These are phyloP conservation scores for Chaetodon auriga DNA, from an alignment of 2,113 vertebrate genomes.

Conservation along the genomic window DNA sequence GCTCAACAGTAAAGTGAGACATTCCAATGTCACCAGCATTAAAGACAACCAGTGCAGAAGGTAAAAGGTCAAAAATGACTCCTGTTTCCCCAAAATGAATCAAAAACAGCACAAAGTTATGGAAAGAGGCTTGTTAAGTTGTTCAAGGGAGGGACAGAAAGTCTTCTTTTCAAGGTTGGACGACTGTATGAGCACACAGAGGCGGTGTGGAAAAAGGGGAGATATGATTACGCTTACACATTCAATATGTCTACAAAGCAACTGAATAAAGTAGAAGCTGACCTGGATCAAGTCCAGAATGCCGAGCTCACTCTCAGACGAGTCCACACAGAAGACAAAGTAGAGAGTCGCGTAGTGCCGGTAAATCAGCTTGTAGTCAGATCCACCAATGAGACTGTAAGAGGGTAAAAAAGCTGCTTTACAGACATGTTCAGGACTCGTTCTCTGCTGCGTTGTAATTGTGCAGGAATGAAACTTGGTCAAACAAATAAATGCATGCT, in stretches of 20 bases:
- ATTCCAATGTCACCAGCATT: background rate
- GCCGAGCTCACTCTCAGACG: slow-evolving; percentile 94
- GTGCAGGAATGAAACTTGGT: background rate
- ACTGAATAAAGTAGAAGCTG: background rate
- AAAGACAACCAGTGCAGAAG: background rate
- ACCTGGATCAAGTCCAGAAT: slow-evolving; percentile 98
- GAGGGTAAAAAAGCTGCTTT: background rate
- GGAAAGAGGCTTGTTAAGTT: background rate
- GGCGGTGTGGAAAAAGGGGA: background rate
- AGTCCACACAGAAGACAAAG: slow-evolving; percentile 96
- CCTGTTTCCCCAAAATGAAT: background rate
- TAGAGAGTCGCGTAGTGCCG: slow-evolving; percentile 93
- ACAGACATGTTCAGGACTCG: background rate
- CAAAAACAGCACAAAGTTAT: background rate
- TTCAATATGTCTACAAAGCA: slow-evolving; percentile 2
- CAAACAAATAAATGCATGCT: background rate
- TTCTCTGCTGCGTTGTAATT: background rate
- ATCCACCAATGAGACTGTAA: slow-evolving; percentile 91
- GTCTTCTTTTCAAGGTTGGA: background rate
- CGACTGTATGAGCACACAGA: background rate
- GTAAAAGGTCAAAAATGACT: background rate
- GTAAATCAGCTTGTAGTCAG: slow-evolving; percentile 95
- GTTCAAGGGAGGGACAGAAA: background rate
- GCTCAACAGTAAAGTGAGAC: too few species aligned
- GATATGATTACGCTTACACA: background rate